Evolutionary conservation across 1,140 invertebrate species (phyloP).

Genomic region (Drosophila pseudoananassae): DNA sequence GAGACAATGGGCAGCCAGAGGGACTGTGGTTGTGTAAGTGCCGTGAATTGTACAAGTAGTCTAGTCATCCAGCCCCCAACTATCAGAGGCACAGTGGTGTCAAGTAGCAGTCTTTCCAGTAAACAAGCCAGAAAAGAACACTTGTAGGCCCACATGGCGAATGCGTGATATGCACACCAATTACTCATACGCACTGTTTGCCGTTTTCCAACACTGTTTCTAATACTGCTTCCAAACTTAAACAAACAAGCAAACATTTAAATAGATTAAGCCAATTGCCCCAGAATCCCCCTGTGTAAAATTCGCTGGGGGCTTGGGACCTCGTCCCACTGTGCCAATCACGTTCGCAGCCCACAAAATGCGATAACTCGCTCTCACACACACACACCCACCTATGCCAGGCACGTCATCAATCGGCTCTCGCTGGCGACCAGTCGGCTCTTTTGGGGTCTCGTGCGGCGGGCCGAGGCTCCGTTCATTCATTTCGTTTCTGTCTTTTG

Average conservation of each 20-base stretch:
- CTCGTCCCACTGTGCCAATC: slow-evolving; percentile 65
- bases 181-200: background rate
- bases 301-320: slow-evolving; percentile 2
- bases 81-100: slow-evolving; percentile 28
- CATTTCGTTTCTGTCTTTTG: slow-evolving; percentile 78
- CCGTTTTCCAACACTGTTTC: background rate
- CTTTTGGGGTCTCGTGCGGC: slow-evolving; percentile 68
- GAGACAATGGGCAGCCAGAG: slow-evolving; percentile 2
- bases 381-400: background rate
- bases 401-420: background rate
- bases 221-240: background rate
- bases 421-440: slow-evolving; percentile 6
- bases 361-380: slow-evolving; percentile 55
- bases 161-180: too few species aligned
- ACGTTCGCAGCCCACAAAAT: slow-evolving; percentile 73
- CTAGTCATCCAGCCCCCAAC: slow-evolving; percentile 45
- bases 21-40: slow-evolving; percentile 30
- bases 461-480: slow-evolving; percentile 64
- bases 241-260: slow-evolving; percentile 3
- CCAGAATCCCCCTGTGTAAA: background rate
- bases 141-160: too few species aligned
- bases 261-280: slow-evolving; percentile 5
- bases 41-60: slow-evolving; percentile 22
- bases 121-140: too few species aligned
- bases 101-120: too few species aligned